Evolutionary conservation across 2,797 vertebrate species (phyloP).

Genomic region (Balearica regulorum): DNA sequence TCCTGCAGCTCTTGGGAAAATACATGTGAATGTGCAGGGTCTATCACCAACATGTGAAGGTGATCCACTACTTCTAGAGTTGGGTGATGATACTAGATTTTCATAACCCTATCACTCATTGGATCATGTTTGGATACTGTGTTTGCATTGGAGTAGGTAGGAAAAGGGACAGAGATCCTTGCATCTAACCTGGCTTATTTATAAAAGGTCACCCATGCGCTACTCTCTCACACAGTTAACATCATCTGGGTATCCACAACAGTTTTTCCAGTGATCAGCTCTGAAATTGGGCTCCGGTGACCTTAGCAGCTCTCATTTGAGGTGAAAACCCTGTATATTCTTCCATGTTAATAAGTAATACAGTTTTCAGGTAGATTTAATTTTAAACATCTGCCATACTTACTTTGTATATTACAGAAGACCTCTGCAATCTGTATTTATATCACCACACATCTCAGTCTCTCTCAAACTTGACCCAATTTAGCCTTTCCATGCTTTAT

Average conservation of each 20-base stretch:
- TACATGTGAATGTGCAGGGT: not conserved
- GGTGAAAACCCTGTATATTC: not conserved
- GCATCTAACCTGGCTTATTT: not conserved
- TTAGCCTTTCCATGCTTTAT: not conserved
- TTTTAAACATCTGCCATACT: not conserved
- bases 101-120: not conserved
- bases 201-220: not conserved
- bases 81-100: not conserved
- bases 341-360: not conserved
- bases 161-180: not conserved
- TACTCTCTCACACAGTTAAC: not conserved
- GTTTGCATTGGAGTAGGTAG: not conserved
- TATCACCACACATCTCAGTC: not conserved
- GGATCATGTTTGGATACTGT: not conserved
- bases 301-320: not conserved
- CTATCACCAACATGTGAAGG: not conserved
- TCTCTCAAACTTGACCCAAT: not conserved
- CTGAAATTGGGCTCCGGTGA: not conserved
- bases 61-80: not conserved
- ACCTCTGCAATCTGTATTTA: not conserved
- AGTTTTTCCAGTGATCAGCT: not conserved
- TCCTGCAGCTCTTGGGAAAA: not conserved
- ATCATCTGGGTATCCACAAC: not conserved
- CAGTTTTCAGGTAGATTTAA: not conserved
- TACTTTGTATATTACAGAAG: not conserved